These are phyloP conservation scores for Frankliniella fusca DNA, from an alignment of 2,888 invertebrate genomes.

Conservation along the genomic window DNA sequence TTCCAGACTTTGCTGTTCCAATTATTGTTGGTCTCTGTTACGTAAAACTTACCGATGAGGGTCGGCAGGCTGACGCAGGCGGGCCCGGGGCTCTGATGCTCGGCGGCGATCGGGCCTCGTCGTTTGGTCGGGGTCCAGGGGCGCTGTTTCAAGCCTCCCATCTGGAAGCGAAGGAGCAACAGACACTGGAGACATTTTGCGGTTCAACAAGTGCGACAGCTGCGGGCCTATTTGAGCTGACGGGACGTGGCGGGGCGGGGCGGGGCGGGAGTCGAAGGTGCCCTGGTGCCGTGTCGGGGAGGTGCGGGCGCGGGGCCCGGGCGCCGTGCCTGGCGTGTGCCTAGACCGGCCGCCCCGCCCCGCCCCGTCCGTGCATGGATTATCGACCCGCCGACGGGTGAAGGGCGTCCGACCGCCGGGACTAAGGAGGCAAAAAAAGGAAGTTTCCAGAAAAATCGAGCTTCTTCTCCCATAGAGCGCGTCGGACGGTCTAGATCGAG, in stretches of 20 bases:
- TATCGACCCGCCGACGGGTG: no score
- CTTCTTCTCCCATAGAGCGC: no score
- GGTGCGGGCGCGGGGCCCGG: not conserved
- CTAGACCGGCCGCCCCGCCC: no score
- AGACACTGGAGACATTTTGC: no score
- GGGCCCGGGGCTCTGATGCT: constrained; percentile 80
- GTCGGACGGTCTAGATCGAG: no score
- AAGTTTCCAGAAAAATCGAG: no score
- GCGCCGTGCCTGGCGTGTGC: not conserved
- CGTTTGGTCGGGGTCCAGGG: constrained; percentile 88
- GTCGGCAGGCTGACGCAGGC: constrained; percentile 78
- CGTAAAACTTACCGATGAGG: constrained; percentile 62
- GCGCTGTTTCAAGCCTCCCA: constrained; percentile 75
- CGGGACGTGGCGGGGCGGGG: not conserved
- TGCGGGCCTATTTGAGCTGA: not conserved
- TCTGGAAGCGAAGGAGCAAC: constrained; percentile 40
- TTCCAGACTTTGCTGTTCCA: not conserved
- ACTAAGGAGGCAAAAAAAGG: no score
- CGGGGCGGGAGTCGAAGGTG: not conserved
- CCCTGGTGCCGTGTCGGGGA: not conserved
- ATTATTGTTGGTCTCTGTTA: not conserved
- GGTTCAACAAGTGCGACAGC: not conserved
- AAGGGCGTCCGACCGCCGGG: no score
- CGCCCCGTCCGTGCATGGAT: no score
- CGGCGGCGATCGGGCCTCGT: constrained; percentile 83